Conservation (phyloP, 2,113 vertebrate genomes). For the Gavia stellata region DNA sequence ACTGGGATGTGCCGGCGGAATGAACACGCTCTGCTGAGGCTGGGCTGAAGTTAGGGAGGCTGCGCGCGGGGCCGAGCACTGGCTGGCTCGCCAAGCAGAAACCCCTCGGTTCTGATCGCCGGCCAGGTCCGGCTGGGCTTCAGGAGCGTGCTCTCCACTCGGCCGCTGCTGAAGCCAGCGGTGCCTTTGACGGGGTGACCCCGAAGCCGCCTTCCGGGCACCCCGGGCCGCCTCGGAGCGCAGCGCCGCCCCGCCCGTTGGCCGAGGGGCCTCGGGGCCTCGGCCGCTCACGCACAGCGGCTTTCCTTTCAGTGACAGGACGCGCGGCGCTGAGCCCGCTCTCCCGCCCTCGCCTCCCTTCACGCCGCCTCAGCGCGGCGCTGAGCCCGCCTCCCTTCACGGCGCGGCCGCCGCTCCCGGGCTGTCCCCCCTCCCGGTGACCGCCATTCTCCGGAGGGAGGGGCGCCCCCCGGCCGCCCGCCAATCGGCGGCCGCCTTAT, state of each 20-base stretch:
- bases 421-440: background rate
- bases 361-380: no score
- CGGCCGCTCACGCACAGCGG: background rate
- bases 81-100: rapidly evolving
- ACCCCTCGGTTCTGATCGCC: rapidly evolving
- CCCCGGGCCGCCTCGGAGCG: background rate
- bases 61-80: background rate
- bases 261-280: no score
- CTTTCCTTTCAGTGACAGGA: background rate
- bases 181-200: background rate
- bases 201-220: no score
- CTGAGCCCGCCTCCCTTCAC: no score
- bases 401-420: background rate
- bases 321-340: background rate
- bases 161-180: background rate
- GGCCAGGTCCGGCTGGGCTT: background rate
- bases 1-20: background rate
- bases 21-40: background rate
- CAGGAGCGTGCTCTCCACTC: background rate
- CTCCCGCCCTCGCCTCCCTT: background rate
- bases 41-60: background rate
- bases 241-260: background rate
- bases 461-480: background rate
- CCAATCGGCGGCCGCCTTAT: background rate
- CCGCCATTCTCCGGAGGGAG: background rate